A percentile compares a stretch with the other conserved stretches of the same genome.
Evolutionary conservation across 2,888 invertebrate genomes (phyloP).

Genomic region (Cheiracanthium punctorium): DNA sequence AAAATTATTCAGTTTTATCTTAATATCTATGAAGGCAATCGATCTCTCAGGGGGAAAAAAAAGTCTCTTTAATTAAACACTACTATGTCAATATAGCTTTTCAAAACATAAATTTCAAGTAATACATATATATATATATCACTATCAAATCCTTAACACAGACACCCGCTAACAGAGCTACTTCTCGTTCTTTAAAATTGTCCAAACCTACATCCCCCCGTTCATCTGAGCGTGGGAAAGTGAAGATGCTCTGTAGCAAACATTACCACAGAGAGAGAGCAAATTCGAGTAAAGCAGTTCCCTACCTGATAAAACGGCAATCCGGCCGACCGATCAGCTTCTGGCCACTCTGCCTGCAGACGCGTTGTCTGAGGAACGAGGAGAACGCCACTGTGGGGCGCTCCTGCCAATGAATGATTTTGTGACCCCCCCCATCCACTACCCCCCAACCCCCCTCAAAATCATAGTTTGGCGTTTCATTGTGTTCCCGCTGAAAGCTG

Average conservation of each 20-base stretch:
- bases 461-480: background rate
- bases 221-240: too few relatives aligned
- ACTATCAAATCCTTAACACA: too few relatives aligned
- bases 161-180: too few relatives aligned
- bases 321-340: background rate
- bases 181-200: background rate
- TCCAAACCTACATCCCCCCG: background rate
- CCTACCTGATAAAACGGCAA: background rate
- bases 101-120: too few relatives aligned
- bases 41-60: too few relatives aligned
- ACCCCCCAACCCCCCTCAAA: too few relatives aligned
- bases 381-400: background rate
- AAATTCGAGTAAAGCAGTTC: background rate
- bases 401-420: background rate
- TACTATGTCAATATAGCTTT: too few relatives aligned
- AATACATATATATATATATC: too few relatives aligned
- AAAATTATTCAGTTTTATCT: too few relatives aligned
- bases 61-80: too few relatives aligned
- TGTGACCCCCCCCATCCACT: background rate
- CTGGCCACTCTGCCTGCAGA: background rate
- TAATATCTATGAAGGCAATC: too few relatives aligned
- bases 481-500: background rate
- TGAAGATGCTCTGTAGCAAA: background rate
- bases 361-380: background rate
- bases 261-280: background rate